These are phyloP conservation scores for Neodon shergylaensis DNA, from an alignment of 2,113 vertebrate species.

Conservation along the genomic window DNA sequence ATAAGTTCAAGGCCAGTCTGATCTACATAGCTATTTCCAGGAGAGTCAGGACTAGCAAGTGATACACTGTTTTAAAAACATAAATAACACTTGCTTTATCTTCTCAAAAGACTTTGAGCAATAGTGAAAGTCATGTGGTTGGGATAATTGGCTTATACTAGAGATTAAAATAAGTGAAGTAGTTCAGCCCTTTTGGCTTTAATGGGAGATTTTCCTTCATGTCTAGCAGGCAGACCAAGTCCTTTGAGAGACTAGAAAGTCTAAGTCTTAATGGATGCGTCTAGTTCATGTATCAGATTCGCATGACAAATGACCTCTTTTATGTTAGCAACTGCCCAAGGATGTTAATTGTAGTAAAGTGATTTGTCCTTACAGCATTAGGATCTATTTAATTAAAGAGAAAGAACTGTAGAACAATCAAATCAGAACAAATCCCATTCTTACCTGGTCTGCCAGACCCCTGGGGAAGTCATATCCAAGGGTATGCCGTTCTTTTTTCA, in stretches of 20 bases:
- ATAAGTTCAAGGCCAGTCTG: neutral
- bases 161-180: neutral
- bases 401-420: neutral
- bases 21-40: neutral
- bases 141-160: neutral
- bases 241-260: neutral
- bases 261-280: neutral
- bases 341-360: conserved; percentile 1
- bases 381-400: neutral
- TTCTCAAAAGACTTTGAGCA: neutral
- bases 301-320: neutral
- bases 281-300: neutral
- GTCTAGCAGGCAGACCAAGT: neutral
- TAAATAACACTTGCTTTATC: neutral
- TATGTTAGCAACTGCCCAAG: neutral
- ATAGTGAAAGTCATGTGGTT: neutral
- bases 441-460: neutral
- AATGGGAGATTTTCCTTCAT: conserved; percentile 8
- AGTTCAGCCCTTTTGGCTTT: neutral
- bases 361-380: neutral
- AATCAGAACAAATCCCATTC: neutral
- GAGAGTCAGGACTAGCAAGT: neutral
- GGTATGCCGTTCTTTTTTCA: neutral
- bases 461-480: neutral
- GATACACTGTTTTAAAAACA: neutral